Evolutionary conservation across 2,113 vertebrate species (phyloP), one percentile per base, ranked within the genome.

Genomic region (Aix galericulata): DNA sequence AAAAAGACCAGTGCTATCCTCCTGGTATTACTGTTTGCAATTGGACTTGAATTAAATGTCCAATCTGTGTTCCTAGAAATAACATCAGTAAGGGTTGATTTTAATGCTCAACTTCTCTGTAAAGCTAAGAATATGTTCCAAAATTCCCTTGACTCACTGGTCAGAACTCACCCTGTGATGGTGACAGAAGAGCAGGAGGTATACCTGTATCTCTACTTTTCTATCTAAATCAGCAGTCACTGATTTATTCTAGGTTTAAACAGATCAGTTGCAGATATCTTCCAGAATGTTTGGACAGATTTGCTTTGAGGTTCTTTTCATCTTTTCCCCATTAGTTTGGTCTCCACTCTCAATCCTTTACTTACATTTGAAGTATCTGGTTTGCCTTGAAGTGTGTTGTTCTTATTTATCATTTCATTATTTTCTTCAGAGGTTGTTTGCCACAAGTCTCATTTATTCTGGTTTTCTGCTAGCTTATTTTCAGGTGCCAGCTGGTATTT

Each of bases 401-500:
- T 88, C 91, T 77, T 93, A 82, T 85, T 93, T 95, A 80, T 93
- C 55, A 40, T 92, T 73, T 93, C 42, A 62, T 92, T 92, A 53
- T 89, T 87, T 15, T 80, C 50, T 76, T 93, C 55, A 90, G 89
- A 88, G 59, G 5, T 58, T 85, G 20, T 89, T 91, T 88, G 58
- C 64, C n/a, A 83, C 22, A 55, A 44, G 72, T 74, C 29, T 93
- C 32, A 46, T 94, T 91, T 91, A 55, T 74, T 72, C 46, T 82
- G 38, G 55, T 82, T 91, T 89, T 95, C 62, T 91, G 34, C 58
- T 71, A 34, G 31, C 82, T 95, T 87, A 68, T 93, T 93, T 94
- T 91, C 74, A 60, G 44, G 17, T 87, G 48, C 58, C 20, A 75
- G 84, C 62, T 91, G 56, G 32, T 84, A 20, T 91, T 86, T 91